A percentile compares a stretch with the other conserved stretches of the same genome.
phyloP scores from a whole-genome alignment of 2,888 invertebrate species.

The Leucoma salicis region DNA sequence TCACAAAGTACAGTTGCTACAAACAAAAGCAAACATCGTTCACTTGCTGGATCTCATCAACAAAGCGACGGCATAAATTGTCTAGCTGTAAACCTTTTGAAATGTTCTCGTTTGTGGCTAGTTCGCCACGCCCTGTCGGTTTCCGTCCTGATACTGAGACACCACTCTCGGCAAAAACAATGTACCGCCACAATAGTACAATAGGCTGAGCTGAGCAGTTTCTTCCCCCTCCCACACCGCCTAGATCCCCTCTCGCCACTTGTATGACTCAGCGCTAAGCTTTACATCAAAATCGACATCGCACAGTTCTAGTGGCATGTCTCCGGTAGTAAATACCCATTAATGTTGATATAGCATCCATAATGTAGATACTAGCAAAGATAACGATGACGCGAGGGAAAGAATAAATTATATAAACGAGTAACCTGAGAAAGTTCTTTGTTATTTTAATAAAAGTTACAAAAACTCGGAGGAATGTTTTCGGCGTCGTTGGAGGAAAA shows the following conservation, averaged over 20 bases:
- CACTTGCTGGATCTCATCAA: conserved; percentile 38
- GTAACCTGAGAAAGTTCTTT: conserved; percentile 38
- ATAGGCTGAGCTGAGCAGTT: conserved; percentile 70
- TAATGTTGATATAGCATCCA: conserved; percentile 59
- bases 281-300: conserved; percentile 74
- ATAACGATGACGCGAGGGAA: conserved; percentile 52
- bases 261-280: conserved; percentile 71
- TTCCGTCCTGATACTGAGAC: conserved; percentile 65
- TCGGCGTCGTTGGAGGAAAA: conserved; percentile 29
- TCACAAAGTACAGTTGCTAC: conserved; percentile 18
- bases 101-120: conserved; percentile 44
- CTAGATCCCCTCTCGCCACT: conserved; percentile 50
- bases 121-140: conserved; percentile 48
- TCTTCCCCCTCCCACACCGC: conserved; percentile 41
- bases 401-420: conserved; percentile 43
- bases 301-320: conserved; percentile 65
- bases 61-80: conserved; percentile 48
- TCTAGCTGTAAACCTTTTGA: conserved; percentile 45
- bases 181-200: conserved; percentile 72
- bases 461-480: conserved; percentile 31
- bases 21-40: conserved; percentile 34
- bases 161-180: conserved; percentile 72
- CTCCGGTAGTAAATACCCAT: conserved; percentile 61
- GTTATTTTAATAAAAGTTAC: conserved; percentile 54
- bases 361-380: conserved; percentile 56